Evolutionary conservation across 2,888 invertebrate species (phyloP), one percentile per base, ranked within the genome.

Genomic region (Amblyteles armatorius): DNA sequence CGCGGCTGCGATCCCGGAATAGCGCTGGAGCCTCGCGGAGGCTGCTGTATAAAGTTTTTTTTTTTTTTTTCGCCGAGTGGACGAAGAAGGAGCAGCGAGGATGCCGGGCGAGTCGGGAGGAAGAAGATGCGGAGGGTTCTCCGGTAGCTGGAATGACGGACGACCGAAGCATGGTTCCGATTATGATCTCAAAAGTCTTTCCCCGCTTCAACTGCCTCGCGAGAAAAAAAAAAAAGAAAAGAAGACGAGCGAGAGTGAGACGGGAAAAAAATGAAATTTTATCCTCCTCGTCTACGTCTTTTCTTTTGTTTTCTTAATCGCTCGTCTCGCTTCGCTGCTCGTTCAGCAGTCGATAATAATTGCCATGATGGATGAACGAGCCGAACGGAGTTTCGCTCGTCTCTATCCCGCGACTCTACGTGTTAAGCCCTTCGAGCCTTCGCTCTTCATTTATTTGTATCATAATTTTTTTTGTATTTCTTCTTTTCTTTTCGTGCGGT

Each of bases 181-280:
- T 91, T 91, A 91, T 86, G 87, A 91, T 91, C 91, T 91, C 90
- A 78, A 83, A 40, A 40, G 87, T 87, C 85, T 85, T 80, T 86
- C 84, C 85, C 86, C 82, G 55, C 9, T 48, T 36, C 19, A n/a
- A 29, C 52, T 60, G 33, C 22, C 33, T 55, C 48, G 33, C 13
- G 29, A 29, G 55, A 69, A 67, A 73, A 52, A 71, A 44, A 55
- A 11, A 67, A 50, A 71, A 33, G 55, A 11, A 67, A 50, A 5
- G 26, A 57, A 67, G 71, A 77, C 67, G 63, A 82, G 48, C 57
- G 50, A 29, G 74, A 22, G 60, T 44, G 81, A 76, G 55, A 69
- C 9, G 44, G 33, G 44, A 40, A 40, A 29, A 63, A 50, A 69
- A 48, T 19, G 33, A 79, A 44, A 52, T 63, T 82, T 67, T 68